phyloP scores from a whole-genome alignment of 2,797 vertebrate species.

The Erithacus rubecula region DNA sequence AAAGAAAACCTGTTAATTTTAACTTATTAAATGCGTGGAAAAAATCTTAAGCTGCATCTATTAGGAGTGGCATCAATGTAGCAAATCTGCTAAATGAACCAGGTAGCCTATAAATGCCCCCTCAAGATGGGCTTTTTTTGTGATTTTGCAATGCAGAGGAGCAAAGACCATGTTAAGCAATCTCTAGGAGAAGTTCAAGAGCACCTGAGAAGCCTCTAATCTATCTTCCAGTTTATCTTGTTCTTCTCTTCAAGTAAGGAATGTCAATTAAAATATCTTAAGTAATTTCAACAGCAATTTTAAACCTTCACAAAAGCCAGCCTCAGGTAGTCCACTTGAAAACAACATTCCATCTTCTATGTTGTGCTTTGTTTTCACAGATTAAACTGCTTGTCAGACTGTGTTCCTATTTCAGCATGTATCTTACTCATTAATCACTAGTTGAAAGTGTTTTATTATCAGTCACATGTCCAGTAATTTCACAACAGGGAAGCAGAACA shows the following conservation, averaged over 20 bases:
- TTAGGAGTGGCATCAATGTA: background rate
- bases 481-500: background rate
- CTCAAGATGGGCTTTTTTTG: background rate
- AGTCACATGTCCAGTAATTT: background rate
- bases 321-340: background rate
- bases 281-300: constrained; percentile 6
- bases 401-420: background rate
- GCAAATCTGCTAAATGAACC: background rate
- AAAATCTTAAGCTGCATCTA: background rate
- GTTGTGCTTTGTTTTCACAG: background rate
- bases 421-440: background rate
- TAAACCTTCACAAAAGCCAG: background rate
- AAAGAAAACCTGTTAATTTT: background rate
- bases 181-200: background rate
- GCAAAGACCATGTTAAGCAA: background rate
- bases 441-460: background rate
- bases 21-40: background rate
- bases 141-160: background rate
- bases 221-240: constrained; percentile 14
- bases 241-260: background rate
- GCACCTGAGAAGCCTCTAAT: background rate
- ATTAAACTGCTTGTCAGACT: background rate
- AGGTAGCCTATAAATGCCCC: background rate
- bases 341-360: background rate
- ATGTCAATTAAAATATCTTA: background rate